Evolutionary conservation across 1,140 invertebrate species (phyloP), one percentile per base, ranked within the genome.

Genomic region (Drosophila mayri): DNA sequence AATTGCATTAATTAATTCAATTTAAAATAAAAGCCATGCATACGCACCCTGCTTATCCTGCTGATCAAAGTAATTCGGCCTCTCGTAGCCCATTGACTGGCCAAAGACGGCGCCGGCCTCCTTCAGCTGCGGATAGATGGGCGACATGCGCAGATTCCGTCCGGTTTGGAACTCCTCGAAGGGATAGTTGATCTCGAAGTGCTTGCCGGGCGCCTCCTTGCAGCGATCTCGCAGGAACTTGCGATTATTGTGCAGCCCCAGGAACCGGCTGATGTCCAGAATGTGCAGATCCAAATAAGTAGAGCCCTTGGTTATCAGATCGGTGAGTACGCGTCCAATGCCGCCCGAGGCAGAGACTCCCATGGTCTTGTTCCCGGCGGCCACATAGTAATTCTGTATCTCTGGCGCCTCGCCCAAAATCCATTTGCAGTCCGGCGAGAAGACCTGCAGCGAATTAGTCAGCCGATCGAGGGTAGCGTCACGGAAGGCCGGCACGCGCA

Each of bases 11-110:
- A n/a, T n/a, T n/a, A n/a, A n/a, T n/a, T n/a, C n/a, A 25, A 25
- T 25, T 25, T 5, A 25, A 25, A 25, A 25, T 25, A 25, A 25
- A 25, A 25, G 25, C 25, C 5, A 3, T 25, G 0, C 25, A 5
- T 25, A 25, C 25, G 25, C 25, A 95, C 95, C 95, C 46, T 94
- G 79, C 52, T 93, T 93, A 55, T 94, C 87, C 67, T 93, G 84
- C 30, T 93, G 91, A 74, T 97, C 95, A 93, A 99, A 99, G 95
- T 97, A 99, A 40, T 97, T 95, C 1, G 99, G 97, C 77, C 99
- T 94, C 93, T 99, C 99, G 93, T 99, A 99, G 2, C 98, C 99
- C 98, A 99, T 99, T 30, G 98, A 98, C 93, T 99, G 98, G 10
- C 98, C 98, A 94, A 99, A 99, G 12, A 99, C 96, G n/a, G 98